A percentile compares a stretch with the other conserved stretches of the same genome.
Evolutionary conservation across 2,113 vertebrate genomes (phyloP).

Genomic region (Leptodactylus fuscus): DNA sequence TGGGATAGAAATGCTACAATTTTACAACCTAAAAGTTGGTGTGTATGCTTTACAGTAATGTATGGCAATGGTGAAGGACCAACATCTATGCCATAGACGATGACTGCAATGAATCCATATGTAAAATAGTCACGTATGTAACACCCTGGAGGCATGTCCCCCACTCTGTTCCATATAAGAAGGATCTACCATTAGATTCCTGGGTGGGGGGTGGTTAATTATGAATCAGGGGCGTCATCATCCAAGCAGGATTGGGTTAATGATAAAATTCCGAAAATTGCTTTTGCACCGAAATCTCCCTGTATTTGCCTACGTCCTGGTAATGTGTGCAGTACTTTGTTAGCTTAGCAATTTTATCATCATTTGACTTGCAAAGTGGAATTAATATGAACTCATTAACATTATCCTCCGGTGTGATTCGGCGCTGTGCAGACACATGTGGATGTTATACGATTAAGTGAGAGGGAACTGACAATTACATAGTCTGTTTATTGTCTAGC

Average conservation of each 20-base stretch:
- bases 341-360: not conserved
- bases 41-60: no score
- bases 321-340: not conserved
- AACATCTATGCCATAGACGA: no score
- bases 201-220: not conserved
- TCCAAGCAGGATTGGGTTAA: not conserved
- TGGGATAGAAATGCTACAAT: no score
- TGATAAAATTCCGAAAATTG: not conserved
- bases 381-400: not conserved
- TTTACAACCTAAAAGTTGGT: no score
- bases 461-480: not conserved
- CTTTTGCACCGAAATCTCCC: not conserved
- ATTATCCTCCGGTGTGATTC: not conserved
- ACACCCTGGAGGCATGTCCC: no score
- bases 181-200: no score
- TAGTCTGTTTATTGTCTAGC: slow-evolving; percentile 34
- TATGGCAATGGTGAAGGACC: no score
- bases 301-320: not conserved
- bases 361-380: not conserved
- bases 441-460: not conserved
- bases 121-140: no score
- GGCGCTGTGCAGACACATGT: not conserved
- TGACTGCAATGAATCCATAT: no score
- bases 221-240: not conserved
- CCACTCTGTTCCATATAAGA: no score